Evolutionary conservation across 2,113 vertebrate genomes (phyloP).

Genomic region (Collichthys lucidus): DNA sequence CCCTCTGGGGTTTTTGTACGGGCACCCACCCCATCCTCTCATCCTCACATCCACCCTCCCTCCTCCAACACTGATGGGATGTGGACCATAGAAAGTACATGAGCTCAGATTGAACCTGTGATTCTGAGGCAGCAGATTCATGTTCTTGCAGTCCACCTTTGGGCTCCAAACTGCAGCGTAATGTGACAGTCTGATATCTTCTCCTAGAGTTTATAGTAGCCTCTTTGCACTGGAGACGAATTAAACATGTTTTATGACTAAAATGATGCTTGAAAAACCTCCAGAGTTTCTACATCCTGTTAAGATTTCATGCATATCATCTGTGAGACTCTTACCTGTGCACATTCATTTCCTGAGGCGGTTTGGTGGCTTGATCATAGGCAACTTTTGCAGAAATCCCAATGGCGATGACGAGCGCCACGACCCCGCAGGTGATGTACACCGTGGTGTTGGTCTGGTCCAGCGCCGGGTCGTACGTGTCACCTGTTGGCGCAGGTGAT

Average conservation of each 20-base stretch:
- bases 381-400: conserved; percentile 96
- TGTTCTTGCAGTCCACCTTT: background rate
- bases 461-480: conserved; percentile 94
- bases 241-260: background rate
- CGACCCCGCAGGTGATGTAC: conserved; percentile 96
- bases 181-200: background rate
- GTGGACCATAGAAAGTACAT: conserved; percentile 13
- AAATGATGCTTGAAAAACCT: background rate
- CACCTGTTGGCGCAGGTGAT: conserved; percentile 85
- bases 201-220: background rate
- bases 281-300: background rate
- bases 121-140: background rate
- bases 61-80: background rate
- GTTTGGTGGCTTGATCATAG: conserved; percentile 96
- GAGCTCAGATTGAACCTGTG: background rate
- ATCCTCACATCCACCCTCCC: background rate
- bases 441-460: conserved; percentile 98
- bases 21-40: background rate
- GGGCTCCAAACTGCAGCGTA: background rate
- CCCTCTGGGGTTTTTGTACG: conserved; percentile 29
- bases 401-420: conserved; percentile 93
- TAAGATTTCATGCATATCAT: background rate
- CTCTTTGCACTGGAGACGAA: background rate
- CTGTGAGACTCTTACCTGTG: conserved; percentile 88
- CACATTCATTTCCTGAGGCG: conserved; percentile 98